Conservation (phyloP, 2,888 invertebrate genomes). For the Caenorhabditis doughertyi region DNA sequence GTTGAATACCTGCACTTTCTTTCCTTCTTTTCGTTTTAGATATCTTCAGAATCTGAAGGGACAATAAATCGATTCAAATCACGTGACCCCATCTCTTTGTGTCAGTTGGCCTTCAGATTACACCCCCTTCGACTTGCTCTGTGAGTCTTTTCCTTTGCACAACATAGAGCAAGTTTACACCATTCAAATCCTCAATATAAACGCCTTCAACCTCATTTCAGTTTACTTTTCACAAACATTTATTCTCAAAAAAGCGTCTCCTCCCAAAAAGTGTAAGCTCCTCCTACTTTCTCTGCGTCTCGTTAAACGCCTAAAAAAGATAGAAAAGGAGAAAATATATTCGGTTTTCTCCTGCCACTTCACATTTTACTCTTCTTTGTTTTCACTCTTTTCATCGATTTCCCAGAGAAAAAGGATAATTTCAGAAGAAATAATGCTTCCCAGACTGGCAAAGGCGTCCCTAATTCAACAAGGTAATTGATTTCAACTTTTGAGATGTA, state of each 20-base stretch:
- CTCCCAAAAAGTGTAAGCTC: conserved; percentile 15
- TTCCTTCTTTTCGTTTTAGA: not conserved
- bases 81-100: conserved; percentile 41
- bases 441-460: conserved; percentile 58
- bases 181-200: conserved; percentile 40
- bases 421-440: conserved; percentile 51
- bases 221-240: conserved; percentile 8
- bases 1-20: conserved; percentile 6
- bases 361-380: conserved; percentile 41
- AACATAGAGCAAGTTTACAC: conserved; percentile 57
- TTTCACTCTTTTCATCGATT: conserved; percentile 28
- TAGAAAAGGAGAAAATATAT: conserved; percentile 27
- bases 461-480: conserved; percentile 54
- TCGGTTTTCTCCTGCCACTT: conserved; percentile 50
- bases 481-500: not conserved
- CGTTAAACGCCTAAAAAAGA: conserved; percentile 25
- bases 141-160: conserved; percentile 37
- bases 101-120: conserved; percentile 47
- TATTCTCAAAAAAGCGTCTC: not conserved
- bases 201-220: conserved; percentile 4
- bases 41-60: conserved; percentile 28
- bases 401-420: not conserved
- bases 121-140: conserved; percentile 33
- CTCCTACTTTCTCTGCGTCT: conserved; percentile 47
- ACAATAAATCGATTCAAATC: conserved; percentile 39